Percentiles rank a stretch among this genome's conserved stretches.
Conservation (phyloP, 2,797 vertebrate species). For the Garrulus glandarius region DNA sequence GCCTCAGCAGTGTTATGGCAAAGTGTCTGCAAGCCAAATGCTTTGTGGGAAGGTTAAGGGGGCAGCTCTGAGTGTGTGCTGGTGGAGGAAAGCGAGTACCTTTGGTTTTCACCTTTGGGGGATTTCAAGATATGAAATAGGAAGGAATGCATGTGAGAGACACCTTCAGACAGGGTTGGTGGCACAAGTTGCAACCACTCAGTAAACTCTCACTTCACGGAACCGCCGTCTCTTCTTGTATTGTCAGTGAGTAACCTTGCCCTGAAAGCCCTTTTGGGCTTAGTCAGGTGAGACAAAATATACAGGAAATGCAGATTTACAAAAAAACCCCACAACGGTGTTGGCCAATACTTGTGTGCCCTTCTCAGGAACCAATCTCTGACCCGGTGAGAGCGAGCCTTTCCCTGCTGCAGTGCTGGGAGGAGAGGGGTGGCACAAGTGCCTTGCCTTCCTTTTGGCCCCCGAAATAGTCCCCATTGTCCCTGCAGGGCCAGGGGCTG, state of each 20-base stretch:
- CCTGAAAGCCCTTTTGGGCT: not conserved
- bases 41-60: not conserved
- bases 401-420: rapidly evolving
- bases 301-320: not conserved
- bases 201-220: not conserved
- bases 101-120: not conserved
- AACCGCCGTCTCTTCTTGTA: rapidly evolving
- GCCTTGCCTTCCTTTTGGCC: not conserved
- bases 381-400: rapidly evolving
- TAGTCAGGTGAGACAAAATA: not conserved
- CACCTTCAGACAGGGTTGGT: not conserved
- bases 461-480: not conserved
- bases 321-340: rapidly evolving
- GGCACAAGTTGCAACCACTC: not conserved
- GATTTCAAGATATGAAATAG: not conserved
- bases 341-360: not conserved
- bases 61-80: not conserved
- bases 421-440: rapidly evolving
- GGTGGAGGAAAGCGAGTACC: not conserved
- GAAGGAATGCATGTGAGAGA: not conserved
- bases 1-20: not conserved
- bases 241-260: not conserved
- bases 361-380: not conserved
- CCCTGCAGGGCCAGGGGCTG: not conserved
- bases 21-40: not conserved